Conservation (phyloP, 1,140 invertebrate genomes). For the Eupristina koningsbergeri region DNA sequence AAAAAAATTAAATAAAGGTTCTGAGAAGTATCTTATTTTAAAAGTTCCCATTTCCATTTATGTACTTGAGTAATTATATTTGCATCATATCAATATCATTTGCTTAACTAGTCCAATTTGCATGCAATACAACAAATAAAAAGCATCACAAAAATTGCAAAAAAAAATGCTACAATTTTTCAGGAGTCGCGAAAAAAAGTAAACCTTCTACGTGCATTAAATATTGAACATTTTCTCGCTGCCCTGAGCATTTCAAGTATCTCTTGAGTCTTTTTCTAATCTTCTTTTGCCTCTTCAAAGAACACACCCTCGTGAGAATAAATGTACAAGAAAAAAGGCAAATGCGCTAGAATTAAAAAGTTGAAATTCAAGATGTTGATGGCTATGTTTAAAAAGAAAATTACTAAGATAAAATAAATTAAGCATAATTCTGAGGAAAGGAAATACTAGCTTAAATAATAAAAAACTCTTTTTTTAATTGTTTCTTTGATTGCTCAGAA, state of each 20-base stretch:
- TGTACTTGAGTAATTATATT: neutral
- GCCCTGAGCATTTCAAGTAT: neutral
- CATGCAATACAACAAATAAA: neutral
- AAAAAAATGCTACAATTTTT: neutral
- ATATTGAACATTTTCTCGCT: neutral
- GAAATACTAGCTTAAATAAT: no score
- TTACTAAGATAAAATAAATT: neutral
- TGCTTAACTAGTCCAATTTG: neutral
- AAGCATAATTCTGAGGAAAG: neutral
- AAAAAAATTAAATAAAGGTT: neutral
- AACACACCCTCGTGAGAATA: neutral
- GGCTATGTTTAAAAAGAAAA: neutral
- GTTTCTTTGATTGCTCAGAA: no score
- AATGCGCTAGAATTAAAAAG: neutral
- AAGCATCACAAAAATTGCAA: neutral
- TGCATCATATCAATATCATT: neutral
- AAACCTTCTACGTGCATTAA: neutral
- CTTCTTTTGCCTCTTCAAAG: neutral
- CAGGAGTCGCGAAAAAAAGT: neutral
- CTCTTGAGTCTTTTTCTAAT: neutral
- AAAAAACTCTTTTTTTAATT: no score
- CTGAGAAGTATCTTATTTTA: neutral
- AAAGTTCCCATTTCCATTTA: neutral
- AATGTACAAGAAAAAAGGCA: no score
- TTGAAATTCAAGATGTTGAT: neutral